These are phyloP conservation scores for Drosophila ercepeae DNA, from an alignment of 1,140 invertebrate genomes.

Conservation along the genomic window DNA sequence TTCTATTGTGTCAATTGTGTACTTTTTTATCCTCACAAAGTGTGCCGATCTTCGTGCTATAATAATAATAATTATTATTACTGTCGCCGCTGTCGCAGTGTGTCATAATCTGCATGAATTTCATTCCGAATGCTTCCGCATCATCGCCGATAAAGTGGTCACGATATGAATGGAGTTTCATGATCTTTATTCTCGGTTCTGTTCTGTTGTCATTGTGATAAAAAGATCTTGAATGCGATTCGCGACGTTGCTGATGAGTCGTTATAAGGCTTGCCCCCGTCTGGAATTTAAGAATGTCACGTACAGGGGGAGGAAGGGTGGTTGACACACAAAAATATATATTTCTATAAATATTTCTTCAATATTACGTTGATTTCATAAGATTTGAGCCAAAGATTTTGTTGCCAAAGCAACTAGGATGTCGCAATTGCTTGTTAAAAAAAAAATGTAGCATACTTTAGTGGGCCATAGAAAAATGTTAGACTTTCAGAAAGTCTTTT, in stretches of 20 bases:
- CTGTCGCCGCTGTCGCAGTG: constrained; percentile 21
- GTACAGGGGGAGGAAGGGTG: not conserved
- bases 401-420: too few relatives aligned
- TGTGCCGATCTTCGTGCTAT: constrained; percentile 48
- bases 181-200: not conserved
- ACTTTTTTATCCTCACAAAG: constrained; percentile 28
- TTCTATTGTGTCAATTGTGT: constrained; percentile 40
- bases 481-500: too few relatives aligned
- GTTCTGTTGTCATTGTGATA: constrained; percentile 1
- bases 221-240: constrained; percentile 20
- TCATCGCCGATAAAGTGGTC: constrained; percentile 36
- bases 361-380: too few relatives aligned
- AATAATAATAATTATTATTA: constrained; percentile 49
- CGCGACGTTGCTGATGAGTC: constrained; percentile 2
- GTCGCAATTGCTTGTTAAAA: too few relatives aligned
- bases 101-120: constrained; percentile 47
- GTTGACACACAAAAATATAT: not conserved
- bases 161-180: constrained; percentile 48
- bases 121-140: constrained; percentile 42
- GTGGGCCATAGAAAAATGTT: not conserved
- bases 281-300: constrained; percentile 11
- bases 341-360: not conserved
- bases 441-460: not conserved
- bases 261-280: constrained; percentile 18
- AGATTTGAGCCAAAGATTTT: too few relatives aligned